Evolutionary conservation across 1,140 invertebrate genomes (phyloP), one percentile per base, ranked within the genome.

Genomic region (Venturia canescens): DNA sequence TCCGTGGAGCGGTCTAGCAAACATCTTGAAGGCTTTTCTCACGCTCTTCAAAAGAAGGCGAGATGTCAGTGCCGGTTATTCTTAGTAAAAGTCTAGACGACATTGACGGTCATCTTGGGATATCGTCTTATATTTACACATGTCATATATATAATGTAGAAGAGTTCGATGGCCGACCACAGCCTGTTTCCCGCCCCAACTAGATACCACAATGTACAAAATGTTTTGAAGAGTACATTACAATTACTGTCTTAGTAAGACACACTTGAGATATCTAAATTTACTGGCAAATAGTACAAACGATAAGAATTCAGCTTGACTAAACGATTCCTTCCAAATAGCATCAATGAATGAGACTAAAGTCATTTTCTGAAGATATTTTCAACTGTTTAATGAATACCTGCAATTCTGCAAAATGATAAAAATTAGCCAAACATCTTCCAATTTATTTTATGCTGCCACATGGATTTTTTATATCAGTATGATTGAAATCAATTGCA

Each of bases 141-240:
- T 60, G 31, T 2, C 26, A 53, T 11, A 15, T 48, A 57, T 63
- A 23, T 63, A 63, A 63, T 23, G 23, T 3, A 53, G 26, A 21
- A 31, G 72, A 76, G 72, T 76, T 76, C 50, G 53, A 21, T 31
- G 72, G 53, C 72, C 72, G 48, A 76, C 53, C n/a, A 63, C 1
- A 63, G 60, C 23, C 60, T 23, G n/a, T 13, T 63, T 9, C 60
- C 27, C 4, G 16, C 50, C n/a, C 16, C 4, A 1, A n/a, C n/a
- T 16, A 7, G 50, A 21, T n/a, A 53, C 16, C n/a, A n/a, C 4
- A 16, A 53, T 53, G 7, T 53, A 44, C 38, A 44, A 11, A 9
- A 11, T 44, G 38, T 44, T 44, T 11, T 44, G 38, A 44, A 44
- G 38, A 44, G 13, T 44, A 9, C 1, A 44, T 44, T 11, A 9